Evolutionary conservation across 2,888 invertebrate species (phyloP), one percentile per base, ranked within the genome.

Genomic region (Desoria tigrina): DNA sequence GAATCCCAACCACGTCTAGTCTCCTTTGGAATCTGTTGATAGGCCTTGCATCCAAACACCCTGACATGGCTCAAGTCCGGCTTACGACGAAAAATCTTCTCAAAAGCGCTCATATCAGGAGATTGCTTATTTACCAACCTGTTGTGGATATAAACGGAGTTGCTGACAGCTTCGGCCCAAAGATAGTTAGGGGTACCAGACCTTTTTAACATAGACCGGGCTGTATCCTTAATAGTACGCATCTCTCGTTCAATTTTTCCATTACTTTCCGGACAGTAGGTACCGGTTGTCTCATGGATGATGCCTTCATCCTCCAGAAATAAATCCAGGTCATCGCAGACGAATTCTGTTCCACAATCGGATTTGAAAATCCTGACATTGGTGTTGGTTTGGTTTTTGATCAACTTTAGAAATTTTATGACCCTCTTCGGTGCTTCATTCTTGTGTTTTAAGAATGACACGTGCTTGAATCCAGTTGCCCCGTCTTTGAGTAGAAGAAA

Each of bases 141-240:
- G 60, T 80, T 80, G 42, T 73, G 63, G 9, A 79, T 57, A 57
- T 78, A 79, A 32, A 77, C 77, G 11, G 78, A 77, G 11, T 76
- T 77, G 39, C 69, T 70, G 9, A 78, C 69, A 2, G 79, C 79
- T 64, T 80, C 79, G 2, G 77, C 77, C 79, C 79, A 80, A 45
- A 78, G 76, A 9, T 18, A 54, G 24, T 66, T 21, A 24, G 76
- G 71, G 23, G 78, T 60, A 16, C 68, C 69, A 3, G 77, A 65
- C n/a, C 78, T 65, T 1, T 73, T 53, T n/a, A 80, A 26, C 61
- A 79, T 66, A 28, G 77, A 77, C 28, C 78, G 67, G 0, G 77
- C 77, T 65, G 67, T 72, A 27, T 79, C 78, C 42, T 78, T 64
- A 0, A 79, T 64, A 2, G 77, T 78, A 1, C 77, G 59, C 27